Evolutionary conservation across 2,797 vertebrate species (phyloP), one percentile per base, ranked within the genome.

Genomic region (Phrynocephalus vlangalii): DNA sequence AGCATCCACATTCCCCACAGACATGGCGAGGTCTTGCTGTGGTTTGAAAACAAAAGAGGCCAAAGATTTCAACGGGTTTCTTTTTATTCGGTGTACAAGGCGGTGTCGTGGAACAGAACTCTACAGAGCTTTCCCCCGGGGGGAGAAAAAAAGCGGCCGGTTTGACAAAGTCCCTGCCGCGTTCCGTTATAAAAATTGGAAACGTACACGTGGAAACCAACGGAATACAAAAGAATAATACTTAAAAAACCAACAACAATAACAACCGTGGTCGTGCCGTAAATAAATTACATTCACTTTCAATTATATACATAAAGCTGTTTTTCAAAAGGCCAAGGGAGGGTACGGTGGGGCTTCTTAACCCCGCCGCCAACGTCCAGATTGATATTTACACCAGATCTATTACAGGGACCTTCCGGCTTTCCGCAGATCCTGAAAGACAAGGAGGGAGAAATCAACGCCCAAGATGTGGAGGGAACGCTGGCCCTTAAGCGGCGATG

Each of bases 341-440:
- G 78, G 66, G 15, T 67, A 30, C 2, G 16, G 5, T 33, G 68
- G 60, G 10, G 6, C 68, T 52, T 75, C 52, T 92, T 84, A 86
- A 82, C 33, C 70, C 76, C 73, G n/a, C 81, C 0, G 22, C 56
- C 67, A 68, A 84, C 22, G 56, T 60, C 38, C 56, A 18, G 24
- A 76, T 44, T 6, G 84, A 77, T 98, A 98, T 98, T 97, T 98
- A 98, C 98, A 98, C 86, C 72, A 0, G 2, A 30, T 90, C 89
- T 98, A 95, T 97, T 97, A 98, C 97, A 98, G 0, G 28, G 94
- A 63, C 82, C 91, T 94, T 52, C 86, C 83, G 13, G 71, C 44
- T 83, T 63, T 87, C 28, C 86, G 28, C 56, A 96, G 94, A 82
- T 94, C 95, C 96, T 97, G 96, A 94, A 98, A 96, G 84, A 84